Percentiles rank a stretch among this genome's conserved stretches.
Conservation (phyloP, 2,113 vertebrate species). For the Neolamprologus longior region DNA sequence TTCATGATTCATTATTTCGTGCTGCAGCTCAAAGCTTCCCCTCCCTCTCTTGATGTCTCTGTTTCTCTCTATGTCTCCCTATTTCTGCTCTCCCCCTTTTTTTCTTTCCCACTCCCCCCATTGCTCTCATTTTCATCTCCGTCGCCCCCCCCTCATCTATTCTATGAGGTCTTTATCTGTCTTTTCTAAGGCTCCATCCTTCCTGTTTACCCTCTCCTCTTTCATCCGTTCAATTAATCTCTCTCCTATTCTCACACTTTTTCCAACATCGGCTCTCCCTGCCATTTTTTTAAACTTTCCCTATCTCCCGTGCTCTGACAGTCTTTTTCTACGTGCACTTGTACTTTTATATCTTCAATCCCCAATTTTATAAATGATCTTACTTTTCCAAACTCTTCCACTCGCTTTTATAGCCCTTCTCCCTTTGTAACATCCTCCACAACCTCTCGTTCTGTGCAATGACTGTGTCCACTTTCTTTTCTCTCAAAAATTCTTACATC, state of each 20-base stretch:
- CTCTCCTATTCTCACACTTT: constrained; percentile 25
- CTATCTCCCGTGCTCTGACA: neutral
- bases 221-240: constrained; percentile 58
- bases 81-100: neutral
- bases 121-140: constrained; percentile 23
- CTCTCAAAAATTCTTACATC: neutral
- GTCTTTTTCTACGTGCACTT: neutral
- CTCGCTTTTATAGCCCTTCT: neutral
- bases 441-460: neutral
- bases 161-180: constrained; percentile 58
- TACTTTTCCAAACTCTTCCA: constrained; percentile 3
- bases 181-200: constrained; percentile 44
- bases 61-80: constrained; percentile 2
- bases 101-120: neutral
- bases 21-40: constrained; percentile 47
- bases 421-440: neutral
- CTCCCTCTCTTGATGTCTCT: constrained; percentile 42
- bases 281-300: neutral
- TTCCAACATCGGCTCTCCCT: neutral
- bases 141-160: constrained; percentile 7
- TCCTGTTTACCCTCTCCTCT: constrained; percentile 60
- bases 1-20: constrained; percentile 71
- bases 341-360: neutral
- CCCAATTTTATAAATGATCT: constrained; percentile 1
- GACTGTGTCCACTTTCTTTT: neutral